Conservation (phyloP, 2,888 invertebrate genomes). For the Pseudococcus longispinus region DNA sequence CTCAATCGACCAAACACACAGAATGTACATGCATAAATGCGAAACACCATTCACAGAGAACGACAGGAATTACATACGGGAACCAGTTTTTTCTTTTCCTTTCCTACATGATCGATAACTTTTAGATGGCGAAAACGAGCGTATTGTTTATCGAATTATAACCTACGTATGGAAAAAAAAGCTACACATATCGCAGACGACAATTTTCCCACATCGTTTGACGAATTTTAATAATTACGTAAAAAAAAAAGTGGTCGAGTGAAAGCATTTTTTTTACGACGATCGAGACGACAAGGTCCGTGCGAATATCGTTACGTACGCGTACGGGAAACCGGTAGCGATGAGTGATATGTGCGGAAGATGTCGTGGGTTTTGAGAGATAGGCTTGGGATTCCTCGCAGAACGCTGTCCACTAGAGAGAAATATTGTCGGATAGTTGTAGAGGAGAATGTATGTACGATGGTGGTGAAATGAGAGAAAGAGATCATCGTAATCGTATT, state of each 20-base stretch:
- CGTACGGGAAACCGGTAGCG: not conserved
- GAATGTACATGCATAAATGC: conserved; percentile 12
- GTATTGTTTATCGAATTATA: not conserved
- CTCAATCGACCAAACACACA: not conserved
- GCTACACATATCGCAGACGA: not conserved
- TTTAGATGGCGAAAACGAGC: conserved; percentile 41
- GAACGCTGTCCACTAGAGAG: not conserved
- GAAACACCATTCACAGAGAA: conserved; percentile 28
- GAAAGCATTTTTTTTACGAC: conserved; percentile 18
- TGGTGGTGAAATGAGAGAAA: not conserved
- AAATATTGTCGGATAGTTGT: not conserved
- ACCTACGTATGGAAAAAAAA: not conserved
- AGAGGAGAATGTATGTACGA: too few species aligned
- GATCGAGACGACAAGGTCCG: not conserved
- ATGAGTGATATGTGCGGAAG: conserved; percentile 1
- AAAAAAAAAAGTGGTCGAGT: conserved; percentile 29
- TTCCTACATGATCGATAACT: conserved; percentile 26
- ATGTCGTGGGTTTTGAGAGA: not conserved
- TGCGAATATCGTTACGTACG: not conserved
- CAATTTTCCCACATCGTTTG: conserved; percentile 33
- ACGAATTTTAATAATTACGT: conserved; percentile 42
- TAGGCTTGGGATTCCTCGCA: not conserved
- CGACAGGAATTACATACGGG: conserved; percentile 24
- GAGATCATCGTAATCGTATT: not conserved
- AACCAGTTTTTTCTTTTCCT: conserved; percentile 32